Percentiles rank a stretch among this genome's conserved stretches.
These are phyloP conservation scores for Margaritifera margaritifera DNA, from an alignment of 2,888 invertebrate species.

Conservation along the genomic window DNA sequence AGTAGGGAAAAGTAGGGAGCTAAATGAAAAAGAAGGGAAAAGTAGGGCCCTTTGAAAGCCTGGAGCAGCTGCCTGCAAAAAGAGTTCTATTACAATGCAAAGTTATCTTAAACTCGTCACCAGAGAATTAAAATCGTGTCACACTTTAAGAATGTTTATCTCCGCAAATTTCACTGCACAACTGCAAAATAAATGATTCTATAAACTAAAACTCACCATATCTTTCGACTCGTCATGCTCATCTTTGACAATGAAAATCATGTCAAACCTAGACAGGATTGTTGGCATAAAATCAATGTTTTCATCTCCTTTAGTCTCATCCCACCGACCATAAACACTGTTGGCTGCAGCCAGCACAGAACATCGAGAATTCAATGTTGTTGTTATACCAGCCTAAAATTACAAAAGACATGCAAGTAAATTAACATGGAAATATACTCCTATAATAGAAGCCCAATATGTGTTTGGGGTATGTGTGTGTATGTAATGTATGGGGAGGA, in stretches of 20 bases:
- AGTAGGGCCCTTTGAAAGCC: no score
- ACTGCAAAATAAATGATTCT: no score
- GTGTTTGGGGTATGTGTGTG: no score
- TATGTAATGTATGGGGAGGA: no score
- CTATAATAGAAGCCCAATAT: no score
- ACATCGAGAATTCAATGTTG: conserved; percentile 97
- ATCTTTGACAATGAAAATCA: conserved; percentile 99
- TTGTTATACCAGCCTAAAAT: conserved; percentile 93
- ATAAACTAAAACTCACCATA: conserved; percentile 78
- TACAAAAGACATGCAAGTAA: background rate
- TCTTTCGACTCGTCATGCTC: conserved; percentile 92
- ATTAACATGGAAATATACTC: background rate
- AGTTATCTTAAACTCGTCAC: no score
- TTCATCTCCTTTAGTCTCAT: conserved; percentile 96
- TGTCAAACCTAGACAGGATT: conserved; percentile 99
- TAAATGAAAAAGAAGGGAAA: no score
- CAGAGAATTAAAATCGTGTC: no score
- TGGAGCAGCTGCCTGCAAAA: no score
- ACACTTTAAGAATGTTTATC: no score
- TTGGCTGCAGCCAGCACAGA: conserved; percentile 99
- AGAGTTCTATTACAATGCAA: no score
- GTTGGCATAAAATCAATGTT: conserved; percentile 99
- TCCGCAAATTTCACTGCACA: conserved; percentile 85
- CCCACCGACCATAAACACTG: conserved; percentile 98
- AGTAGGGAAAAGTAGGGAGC: no score